These are phyloP conservation scores for Anarhynchus alexandrinus DNA, from an alignment of 2,113 vertebrate species.

Conservation along the genomic window DNA sequence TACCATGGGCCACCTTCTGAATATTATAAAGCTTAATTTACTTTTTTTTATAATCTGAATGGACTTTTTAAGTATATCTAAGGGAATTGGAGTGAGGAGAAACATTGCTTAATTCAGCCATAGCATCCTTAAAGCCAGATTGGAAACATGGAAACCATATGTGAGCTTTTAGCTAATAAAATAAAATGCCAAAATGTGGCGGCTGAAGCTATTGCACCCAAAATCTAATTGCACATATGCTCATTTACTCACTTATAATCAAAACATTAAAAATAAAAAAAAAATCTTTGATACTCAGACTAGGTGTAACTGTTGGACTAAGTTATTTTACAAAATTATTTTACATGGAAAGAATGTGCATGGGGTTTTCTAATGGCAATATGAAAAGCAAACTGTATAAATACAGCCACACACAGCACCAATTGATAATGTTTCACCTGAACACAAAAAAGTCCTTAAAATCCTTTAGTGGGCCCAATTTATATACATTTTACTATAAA, in stretches of 20 bases:
- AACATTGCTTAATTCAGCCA: slow-evolving; percentile 71
- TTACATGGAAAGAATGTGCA: slow-evolving; percentile 75
- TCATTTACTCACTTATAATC: slow-evolving; percentile 79
- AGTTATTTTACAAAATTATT: slow-evolving; percentile 72
- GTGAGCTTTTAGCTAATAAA: slow-evolving; percentile 80
- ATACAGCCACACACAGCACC: slow-evolving; percentile 61
- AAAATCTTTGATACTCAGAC: slow-evolving; percentile 67
- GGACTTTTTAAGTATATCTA: slow-evolving; percentile 59
- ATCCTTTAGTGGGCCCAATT: not conserved
- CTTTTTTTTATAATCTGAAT: slow-evolving; percentile 65
- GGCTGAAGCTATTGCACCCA: slow-evolving; percentile 75
- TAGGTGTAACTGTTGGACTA: slow-evolving; percentile 73
- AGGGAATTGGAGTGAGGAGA: slow-evolving; percentile 61
- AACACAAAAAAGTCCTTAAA: slow-evolving; percentile 22
- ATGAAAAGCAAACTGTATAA: slow-evolving; percentile 69
- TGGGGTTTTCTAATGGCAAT: slow-evolving; percentile 56
- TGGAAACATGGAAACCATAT: slow-evolving; percentile 83
- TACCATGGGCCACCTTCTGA: slow-evolving; percentile 53
- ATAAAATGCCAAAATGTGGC: slow-evolving; percentile 76
- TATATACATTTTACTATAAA: not conserved
- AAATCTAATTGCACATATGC: slow-evolving; percentile 79
- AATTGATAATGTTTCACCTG: slow-evolving; percentile 69
- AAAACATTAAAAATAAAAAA: slow-evolving; percentile 71
- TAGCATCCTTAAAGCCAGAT: slow-evolving; percentile 73
- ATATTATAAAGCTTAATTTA: slow-evolving; percentile 66